These are phyloP conservation scores for Stramonita haemastoma DNA, from an alignment of 2,888 invertebrate species.

Conservation along the genomic window DNA sequence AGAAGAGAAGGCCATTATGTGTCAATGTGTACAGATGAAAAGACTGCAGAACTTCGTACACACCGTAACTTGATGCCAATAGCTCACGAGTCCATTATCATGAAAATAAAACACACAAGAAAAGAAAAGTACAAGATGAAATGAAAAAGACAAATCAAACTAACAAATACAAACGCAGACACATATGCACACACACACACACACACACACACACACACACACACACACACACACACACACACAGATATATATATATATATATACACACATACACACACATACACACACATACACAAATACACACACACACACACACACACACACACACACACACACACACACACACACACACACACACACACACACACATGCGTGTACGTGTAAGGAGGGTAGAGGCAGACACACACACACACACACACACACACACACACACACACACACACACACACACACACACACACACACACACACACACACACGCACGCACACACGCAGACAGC, in stretches of 20 bases:
- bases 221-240: slow-evolving; percentile 11
- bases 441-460: too few species aligned
- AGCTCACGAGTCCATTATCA: too few species aligned
- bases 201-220: slow-evolving; percentile 28
- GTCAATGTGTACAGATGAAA: background rate
- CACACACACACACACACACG: too few species aligned
- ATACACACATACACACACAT: background rate
- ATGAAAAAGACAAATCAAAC: background rate
- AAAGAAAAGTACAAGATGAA: background rate
- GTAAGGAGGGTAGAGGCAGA: background rate
- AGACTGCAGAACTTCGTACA: background rate
- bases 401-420: too few species aligned
- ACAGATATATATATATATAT: slow-evolving; percentile 11
- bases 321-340: background rate
- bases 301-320: slow-evolving; percentile 7
- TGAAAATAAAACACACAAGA: background rate
- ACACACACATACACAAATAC: background rate
- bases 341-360: slow-evolving; percentile 1
- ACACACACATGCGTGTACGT: background rate
- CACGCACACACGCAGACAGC: too few species aligned
- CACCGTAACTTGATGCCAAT: too few species aligned
- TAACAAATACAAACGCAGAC: background rate
- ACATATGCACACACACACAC: slow-evolving; percentile 4
- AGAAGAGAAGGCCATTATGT: background rate
- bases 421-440: too few species aligned